A percentile compares a stretch with the other conserved stretches of the same genome.
Conservation (phyloP, 2,113 vertebrate species). For the Antechinus flavipes region DNA sequence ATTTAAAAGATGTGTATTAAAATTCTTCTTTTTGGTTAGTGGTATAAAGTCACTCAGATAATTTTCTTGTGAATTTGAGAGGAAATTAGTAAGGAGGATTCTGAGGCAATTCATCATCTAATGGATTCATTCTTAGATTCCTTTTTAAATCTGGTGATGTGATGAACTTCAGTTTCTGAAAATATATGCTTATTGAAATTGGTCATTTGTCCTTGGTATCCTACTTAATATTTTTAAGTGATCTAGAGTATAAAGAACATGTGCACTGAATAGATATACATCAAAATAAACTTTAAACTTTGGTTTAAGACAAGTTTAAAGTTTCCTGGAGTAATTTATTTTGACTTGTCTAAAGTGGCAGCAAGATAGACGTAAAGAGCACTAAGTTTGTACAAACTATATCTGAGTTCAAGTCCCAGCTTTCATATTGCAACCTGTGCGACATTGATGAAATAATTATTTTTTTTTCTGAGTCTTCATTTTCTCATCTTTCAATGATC, state of each 20-base stretch:
- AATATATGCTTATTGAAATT: neutral
- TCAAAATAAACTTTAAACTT: conserved; percentile 1
- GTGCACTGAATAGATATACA: conserved; percentile 1
- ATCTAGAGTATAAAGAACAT: conserved; percentile 17
- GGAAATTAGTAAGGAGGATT: neutral
- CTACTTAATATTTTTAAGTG: neutral
- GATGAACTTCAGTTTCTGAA: conserved; percentile 1
- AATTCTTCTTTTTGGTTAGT: neutral
- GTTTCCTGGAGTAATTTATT: conserved; percentile 36
- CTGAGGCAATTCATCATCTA: conserved; percentile 5
- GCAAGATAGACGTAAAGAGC: neutral
- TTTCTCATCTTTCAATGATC: neutral
- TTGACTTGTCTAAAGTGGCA: conserved; percentile 14
- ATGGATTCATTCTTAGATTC: conserved; percentile 27
- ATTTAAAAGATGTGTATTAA: neutral
- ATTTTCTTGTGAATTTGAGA: neutral
- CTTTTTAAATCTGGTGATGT: conserved; percentile 43
- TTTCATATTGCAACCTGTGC: neutral
- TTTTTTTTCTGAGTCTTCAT: neutral
- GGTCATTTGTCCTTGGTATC: neutral
- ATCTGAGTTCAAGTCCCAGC: neutral
- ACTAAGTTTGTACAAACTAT: neutral
- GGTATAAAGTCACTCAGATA: neutral
- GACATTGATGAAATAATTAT: neutral
- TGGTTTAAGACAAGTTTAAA: neutral